These are phyloP conservation scores for Zootermopsis nevadensis DNA, from an alignment of 2,888 invertebrate species.

Conservation along the genomic window DNA sequence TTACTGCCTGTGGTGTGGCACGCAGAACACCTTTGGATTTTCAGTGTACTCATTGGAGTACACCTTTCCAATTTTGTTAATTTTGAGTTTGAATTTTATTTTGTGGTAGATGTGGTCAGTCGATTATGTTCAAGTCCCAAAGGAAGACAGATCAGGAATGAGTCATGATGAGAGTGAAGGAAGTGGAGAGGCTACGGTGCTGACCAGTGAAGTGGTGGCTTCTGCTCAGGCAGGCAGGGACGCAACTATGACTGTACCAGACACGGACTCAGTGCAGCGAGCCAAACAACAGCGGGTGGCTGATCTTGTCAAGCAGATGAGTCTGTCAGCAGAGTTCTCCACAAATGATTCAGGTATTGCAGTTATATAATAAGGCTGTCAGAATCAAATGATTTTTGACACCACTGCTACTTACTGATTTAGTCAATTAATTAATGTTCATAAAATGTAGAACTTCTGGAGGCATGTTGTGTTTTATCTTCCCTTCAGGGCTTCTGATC, in stretches of 20 bases:
- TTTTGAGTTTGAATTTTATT: background rate
- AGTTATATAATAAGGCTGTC: too few relatives aligned
- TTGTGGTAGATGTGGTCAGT: constrained; percentile 92
- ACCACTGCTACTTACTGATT: too few relatives aligned
- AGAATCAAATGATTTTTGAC: too few relatives aligned
- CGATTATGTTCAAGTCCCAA: constrained; percentile 89
- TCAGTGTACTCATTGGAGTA: too few relatives aligned
- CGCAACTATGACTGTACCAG: constrained; percentile 14
- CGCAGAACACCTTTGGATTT: too few relatives aligned
- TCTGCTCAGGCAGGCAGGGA: constrained; percentile 59
- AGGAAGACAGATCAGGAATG: constrained; percentile 63
- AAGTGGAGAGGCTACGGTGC: constrained; percentile 54
- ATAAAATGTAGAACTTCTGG: too few relatives aligned
- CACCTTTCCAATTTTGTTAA: too few relatives aligned
- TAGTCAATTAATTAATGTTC: too few relatives aligned
- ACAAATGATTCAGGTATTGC: constrained; percentile 62
- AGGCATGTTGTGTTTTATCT: constrained; percentile 9
- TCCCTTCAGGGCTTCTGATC: constrained; percentile 66
- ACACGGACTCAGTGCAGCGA: background rate
- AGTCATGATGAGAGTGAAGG: constrained; percentile 49
- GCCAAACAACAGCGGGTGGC: constrained; percentile 70
- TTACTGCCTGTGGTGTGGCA: too few relatives aligned
- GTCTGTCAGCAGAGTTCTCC: constrained; percentile 72
- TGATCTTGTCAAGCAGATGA: constrained; percentile 83
- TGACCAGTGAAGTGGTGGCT: constrained; percentile 58